Evolutionary conservation across 2,113 vertebrate genomes (phyloP), one percentile per base, ranked within the genome.

Genomic region (Macrotus californicus): DNA sequence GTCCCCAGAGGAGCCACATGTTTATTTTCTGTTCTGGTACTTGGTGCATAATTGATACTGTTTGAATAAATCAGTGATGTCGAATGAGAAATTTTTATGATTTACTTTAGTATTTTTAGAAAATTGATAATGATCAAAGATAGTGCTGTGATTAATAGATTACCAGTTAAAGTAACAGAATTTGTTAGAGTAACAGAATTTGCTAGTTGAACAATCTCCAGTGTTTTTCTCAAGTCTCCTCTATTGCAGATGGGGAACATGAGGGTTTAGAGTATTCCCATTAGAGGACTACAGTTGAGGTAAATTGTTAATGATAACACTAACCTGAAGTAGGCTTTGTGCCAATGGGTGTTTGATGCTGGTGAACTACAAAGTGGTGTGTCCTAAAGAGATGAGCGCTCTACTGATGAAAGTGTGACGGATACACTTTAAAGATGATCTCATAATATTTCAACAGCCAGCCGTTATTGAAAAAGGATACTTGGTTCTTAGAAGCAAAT

Each of bases 121-220:
- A 96, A 79, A 46, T 79, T 92, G 10, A 87, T 69, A 73, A 84
- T 85, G 31, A 87, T 46, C 14, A 75, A 64, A 93, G 19, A 41
- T 67, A 89, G 34, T 91, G 15, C 19, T 59, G 5, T 93, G 46
- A 77, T 91, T 34, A 69, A 39, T 36, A 83, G 12, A n/a, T 75
- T 89, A 67, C 52, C 16, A 77, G 10, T 87, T 93, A 77, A 6
- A 91, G 19, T 87, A 72, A 81, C 21, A 87, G 72, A 54, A 67
- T 96, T 93, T 90, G 29, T n/a, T 93, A 77, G 8, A 91, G 19
- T 87, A 72, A 81, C 21, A 87, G 72, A 54, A 67, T 96, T 93
- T 90, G 29, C 24, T 93, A 59, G 34, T 84, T 75, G 43, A 87
- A 79, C 9, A 36, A 54, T 22, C 34, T 66, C 41, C 56, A 56